Evolutionary conservation across 2,113 vertebrate species (phyloP).

Genomic region (Platichthys flesus): DNA sequence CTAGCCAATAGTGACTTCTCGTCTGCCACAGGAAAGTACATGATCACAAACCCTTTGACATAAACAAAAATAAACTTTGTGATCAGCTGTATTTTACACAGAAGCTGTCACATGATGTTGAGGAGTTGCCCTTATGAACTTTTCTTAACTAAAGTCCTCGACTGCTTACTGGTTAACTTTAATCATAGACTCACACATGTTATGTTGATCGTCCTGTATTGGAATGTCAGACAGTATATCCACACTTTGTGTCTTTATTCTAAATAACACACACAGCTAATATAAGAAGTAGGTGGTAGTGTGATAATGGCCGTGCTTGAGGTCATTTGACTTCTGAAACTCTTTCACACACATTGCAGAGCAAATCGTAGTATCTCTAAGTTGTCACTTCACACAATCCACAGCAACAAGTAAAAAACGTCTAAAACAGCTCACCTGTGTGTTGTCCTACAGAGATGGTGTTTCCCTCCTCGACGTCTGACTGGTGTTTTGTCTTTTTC

Average conservation of each 20-base stretch:
- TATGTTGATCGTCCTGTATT: neutral
- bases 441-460: neutral
- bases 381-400: neutral
- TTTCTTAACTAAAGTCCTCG: neutral
- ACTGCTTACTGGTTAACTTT: conserved; percentile 32
- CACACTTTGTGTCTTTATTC: neutral
- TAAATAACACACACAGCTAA: neutral
- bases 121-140: neutral
- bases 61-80: neutral
- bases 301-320: neutral
- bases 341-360: neutral
- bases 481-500: conserved; percentile 26
- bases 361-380: neutral
- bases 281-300: neutral
- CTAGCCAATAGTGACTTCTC: neutral
- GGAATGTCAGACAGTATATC: neutral
- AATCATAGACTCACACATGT: neutral
- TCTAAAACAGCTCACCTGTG: conserved; percentile 34
- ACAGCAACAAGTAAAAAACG: neutral
- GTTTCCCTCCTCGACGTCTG: neutral
- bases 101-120: conserved; percentile 29
- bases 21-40: neutral
- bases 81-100: neutral
- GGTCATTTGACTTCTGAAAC: conserved; percentile 35
- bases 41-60: neutral